These are phyloP conservation scores for Rousettus leschenaultii DNA, from an alignment of 2,113 vertebrate genomes.

Conservation along the genomic window DNA sequence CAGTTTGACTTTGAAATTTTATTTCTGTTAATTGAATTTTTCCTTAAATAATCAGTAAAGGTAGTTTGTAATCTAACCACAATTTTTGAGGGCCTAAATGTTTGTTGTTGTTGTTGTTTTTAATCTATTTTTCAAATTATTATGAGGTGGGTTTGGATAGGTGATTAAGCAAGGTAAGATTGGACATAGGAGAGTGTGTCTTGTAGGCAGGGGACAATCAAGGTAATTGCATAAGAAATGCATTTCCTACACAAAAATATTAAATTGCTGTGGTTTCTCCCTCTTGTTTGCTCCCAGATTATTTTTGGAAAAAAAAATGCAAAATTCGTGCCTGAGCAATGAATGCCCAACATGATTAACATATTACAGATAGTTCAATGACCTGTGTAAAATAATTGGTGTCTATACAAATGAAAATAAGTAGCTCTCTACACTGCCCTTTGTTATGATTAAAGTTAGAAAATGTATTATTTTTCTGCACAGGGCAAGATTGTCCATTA, in stretches of 20 bases:
- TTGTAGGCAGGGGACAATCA: neutral
- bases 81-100: neutral
- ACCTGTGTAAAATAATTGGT: slow-evolving; percentile 38
- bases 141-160: neutral
- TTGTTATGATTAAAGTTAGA: neutral
- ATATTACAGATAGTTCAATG: neutral
- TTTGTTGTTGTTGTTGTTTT: too few species aligned
- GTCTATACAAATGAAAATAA: slow-evolving; percentile 13
- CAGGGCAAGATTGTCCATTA: neutral
- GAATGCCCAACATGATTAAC: neutral
- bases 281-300: neutral
- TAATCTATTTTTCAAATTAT: neutral
- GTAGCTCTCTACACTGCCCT: neutral
- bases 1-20: neutral
- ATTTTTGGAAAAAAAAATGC: neutral
- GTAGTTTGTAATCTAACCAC: neutral
- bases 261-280: neutral
- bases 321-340: neutral
- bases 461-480: neutral
- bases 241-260: neutral
- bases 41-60: neutral
- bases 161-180: neutral
- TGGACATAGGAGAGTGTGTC: neutral
- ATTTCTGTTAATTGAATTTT: slow-evolving; percentile 5
- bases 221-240: neutral